A percentile compares a stretch with the other conserved stretches of the same genome.
Evolutionary conservation across 2,113 vertebrate species (phyloP).

Genomic region (Girardinichthys multiradiatus): DNA sequence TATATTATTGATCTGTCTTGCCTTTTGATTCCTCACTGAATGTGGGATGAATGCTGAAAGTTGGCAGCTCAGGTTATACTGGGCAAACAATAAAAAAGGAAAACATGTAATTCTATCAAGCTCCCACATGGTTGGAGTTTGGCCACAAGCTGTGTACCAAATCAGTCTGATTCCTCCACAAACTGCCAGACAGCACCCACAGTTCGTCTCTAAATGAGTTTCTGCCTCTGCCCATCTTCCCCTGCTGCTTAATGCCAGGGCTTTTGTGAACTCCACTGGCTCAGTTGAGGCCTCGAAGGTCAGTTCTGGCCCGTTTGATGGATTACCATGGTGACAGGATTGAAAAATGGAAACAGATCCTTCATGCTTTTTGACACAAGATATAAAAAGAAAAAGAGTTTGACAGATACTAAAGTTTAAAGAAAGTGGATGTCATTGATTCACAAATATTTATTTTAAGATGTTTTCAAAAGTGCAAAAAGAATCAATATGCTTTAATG

Average conservation of each 20-base stretch:
- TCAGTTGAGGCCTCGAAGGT: constrained; percentile 6
- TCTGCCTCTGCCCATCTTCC: constrained; percentile 37
- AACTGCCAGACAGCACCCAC: constrained; percentile 24
- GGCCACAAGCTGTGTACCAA: constrained; percentile 21
- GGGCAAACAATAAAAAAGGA: neutral
- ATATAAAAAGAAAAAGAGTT: neutral
- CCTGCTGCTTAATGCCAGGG: constrained; percentile 26
- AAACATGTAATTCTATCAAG: constrained; percentile 18
- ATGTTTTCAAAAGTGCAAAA: constrained; percentile 4
- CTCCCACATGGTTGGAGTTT: constrained; percentile 5
- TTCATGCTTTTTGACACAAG: constrained; percentile 22
- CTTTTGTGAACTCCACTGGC: constrained; percentile 30
- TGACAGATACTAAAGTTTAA: too few species aligned
- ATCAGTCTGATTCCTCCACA: constrained; percentile 11
- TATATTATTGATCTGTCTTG: neutral
- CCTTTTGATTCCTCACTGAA: neutral
- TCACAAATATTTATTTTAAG: neutral
- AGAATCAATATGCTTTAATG: neutral
- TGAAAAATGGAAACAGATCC: constrained; percentile 29
- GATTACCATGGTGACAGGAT: constrained; percentile 52
- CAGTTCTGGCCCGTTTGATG: constrained; percentile 2
- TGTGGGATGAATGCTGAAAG: neutral
- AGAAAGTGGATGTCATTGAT: neutral
- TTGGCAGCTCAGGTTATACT: constrained; percentile 10
- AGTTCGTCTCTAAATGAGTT: constrained; percentile 34